These are phyloP conservation scores for Ailuropoda melanoleuca DNA, from an alignment of 2,113 vertebrate genomes.

Conservation along the genomic window DNA sequence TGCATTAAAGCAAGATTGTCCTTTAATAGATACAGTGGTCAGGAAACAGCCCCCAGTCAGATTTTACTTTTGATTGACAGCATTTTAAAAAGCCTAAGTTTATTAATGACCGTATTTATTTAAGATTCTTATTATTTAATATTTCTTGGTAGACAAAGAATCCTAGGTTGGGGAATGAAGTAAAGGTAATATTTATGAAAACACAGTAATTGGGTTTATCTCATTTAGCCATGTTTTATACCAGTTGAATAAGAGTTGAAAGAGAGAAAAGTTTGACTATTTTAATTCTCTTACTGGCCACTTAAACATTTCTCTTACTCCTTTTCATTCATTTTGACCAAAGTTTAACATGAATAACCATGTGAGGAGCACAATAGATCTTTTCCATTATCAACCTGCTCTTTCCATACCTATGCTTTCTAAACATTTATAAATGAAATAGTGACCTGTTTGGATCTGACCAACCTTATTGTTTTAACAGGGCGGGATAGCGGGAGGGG, in stretches of 20 bases:
- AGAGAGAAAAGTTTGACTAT: neutral
- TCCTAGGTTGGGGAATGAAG: neutral
- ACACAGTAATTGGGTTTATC: neutral
- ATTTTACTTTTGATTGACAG: neutral
- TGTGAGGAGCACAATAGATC: neutral
- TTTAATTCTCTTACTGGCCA: slow-evolving; percentile 28
- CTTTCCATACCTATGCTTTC: neutral
- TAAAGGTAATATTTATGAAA: neutral
- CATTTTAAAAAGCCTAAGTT: neutral
- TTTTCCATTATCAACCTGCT: neutral
- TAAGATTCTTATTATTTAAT: neutral
- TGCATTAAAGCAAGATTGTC: neutral
- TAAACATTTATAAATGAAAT: slow-evolving; percentile 39
- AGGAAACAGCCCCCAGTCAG: neutral
- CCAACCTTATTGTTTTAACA: slow-evolving; percentile 25
- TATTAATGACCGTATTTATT: neutral
- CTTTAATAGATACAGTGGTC: neutral
- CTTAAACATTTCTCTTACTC: neutral
- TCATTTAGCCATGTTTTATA: neutral
- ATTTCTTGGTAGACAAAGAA: slow-evolving; percentile 23
- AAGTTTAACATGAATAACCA: neutral
- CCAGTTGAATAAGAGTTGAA: neutral
- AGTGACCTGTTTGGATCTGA: neutral
- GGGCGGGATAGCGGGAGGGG: neutral
- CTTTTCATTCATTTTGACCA: slow-evolving; percentile 22